Evolutionary conservation across 2,797 vertebrate genomes (phyloP).

Genomic region (Xyrichtys novacula): DNA sequence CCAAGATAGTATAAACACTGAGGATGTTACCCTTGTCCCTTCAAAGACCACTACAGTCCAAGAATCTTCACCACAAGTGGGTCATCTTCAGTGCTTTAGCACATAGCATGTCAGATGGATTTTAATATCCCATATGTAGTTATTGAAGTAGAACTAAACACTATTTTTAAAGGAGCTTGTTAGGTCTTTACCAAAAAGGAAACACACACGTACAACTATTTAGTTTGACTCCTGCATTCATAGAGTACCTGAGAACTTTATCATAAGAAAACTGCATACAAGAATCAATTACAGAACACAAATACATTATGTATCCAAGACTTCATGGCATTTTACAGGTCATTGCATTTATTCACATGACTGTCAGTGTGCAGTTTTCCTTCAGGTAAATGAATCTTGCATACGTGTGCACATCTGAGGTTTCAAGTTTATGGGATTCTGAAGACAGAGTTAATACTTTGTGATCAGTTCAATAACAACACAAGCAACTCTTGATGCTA

Average conservation of each 20-base stretch:
- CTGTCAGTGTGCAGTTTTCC: background rate
- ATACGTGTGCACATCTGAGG: conserved; percentile 21
- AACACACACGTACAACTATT: too few relatives aligned
- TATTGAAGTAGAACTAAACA: background rate
- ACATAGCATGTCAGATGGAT: too few relatives aligned
- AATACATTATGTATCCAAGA: conserved; percentile 20
- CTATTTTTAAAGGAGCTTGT: background rate
- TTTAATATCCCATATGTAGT: background rate
- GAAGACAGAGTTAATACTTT: conserved; percentile 27
- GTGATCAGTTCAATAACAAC: conserved; percentile 18
- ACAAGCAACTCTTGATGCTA: background rate
- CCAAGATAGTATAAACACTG: too few relatives aligned
- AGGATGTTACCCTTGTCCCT: too few relatives aligned
- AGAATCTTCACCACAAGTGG: too few relatives aligned
- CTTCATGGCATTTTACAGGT: conserved; percentile 32
- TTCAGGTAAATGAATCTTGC: conserved; percentile 22
- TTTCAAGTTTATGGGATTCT: conserved; percentile 24
- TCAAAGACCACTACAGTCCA: too few relatives aligned
- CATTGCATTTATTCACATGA: conserved; percentile 29
- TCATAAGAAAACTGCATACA: conserved; percentile 36
- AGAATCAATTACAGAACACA: conserved; percentile 36
- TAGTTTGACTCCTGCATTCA: conserved; percentile 68
- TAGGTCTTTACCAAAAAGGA: background rate
- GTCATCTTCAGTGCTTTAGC: too few relatives aligned
- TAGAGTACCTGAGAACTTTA: conserved; percentile 69